A percentile compares a stretch with the other conserved stretches of the same genome.
Evolutionary conservation across 2,888 invertebrate species (phyloP).

Genomic region (Linyphia triangularis): DNA sequence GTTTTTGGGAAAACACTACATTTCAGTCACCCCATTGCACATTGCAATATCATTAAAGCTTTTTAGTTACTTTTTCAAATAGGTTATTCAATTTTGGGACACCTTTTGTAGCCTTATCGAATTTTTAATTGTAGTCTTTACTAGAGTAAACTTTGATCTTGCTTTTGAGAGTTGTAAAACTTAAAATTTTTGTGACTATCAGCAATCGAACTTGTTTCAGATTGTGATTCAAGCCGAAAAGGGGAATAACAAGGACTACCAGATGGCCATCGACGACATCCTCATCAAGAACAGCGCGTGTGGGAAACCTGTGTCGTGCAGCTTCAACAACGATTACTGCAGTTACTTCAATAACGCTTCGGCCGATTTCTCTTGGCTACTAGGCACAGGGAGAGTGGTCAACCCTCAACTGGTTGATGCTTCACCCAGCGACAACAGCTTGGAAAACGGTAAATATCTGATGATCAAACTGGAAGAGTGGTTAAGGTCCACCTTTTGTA

Average conservation of each 20-base stretch:
- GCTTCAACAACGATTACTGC: constrained; percentile 73
- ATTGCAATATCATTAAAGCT: too few relatives aligned
- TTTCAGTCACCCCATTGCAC: too few relatives aligned
- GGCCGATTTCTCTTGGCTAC: constrained; percentile 67
- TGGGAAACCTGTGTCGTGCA: constrained; percentile 53
- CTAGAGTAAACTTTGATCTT: too few relatives aligned
- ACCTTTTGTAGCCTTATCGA: too few relatives aligned
- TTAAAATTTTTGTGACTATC: too few relatives aligned
- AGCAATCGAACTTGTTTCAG: too few relatives aligned
- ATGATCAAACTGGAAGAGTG: too few relatives aligned
- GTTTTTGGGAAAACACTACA: too few relatives aligned
- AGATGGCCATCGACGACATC: constrained; percentile 74
- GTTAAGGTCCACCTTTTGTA: too few relatives aligned
- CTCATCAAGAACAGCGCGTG: constrained; percentile 56
- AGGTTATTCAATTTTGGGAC: too few relatives aligned
- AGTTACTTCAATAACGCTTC: constrained; percentile 54
- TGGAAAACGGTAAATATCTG: constrained; percentile 62
- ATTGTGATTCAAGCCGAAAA: constrained; percentile 65
- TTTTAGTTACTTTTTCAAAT: too few relatives aligned
- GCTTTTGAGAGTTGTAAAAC: too few relatives aligned
- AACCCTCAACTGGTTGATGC: constrained; percentile 42
- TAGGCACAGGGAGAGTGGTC: constrained; percentile 65
- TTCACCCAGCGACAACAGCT: constrained; percentile 62
- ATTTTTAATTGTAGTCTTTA: background rate
- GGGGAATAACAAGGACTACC: constrained; percentile 19